phyloP scores from a whole-genome alignment of 23 tunicate species.

The Halocynthia aurantium region DNA sequence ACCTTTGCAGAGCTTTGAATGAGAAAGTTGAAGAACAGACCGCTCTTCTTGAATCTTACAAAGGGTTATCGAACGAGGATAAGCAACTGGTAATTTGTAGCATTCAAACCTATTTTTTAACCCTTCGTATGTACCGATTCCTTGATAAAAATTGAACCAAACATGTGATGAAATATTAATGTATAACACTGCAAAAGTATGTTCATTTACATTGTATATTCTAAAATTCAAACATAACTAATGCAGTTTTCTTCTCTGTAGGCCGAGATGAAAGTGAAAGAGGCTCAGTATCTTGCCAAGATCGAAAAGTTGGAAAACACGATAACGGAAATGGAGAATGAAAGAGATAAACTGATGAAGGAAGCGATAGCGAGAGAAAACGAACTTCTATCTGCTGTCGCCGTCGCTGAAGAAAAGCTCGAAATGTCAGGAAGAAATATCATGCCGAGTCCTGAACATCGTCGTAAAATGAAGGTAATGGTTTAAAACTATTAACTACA shows the following conservation, averaged over 20 bases:
- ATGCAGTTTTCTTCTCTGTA: background rate
- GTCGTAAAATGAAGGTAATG: slow-evolving; percentile 25
- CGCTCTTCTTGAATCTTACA: slow-evolving; percentile 67
- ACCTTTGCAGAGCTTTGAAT: slow-evolving; percentile 33
- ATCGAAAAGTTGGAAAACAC: slow-evolving; percentile 23
- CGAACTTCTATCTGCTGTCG: slow-evolving; percentile 28
- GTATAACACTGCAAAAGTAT: too few species aligned
- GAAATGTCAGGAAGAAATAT: slow-evolving; percentile 13
- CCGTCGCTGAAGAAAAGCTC: slow-evolving; percentile 8
- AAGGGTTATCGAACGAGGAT: slow-evolving; percentile 58
- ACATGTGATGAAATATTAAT: too few species aligned
- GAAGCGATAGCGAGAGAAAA: slow-evolving; percentile 28
- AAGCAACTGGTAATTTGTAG: too few species aligned
- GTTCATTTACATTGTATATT: too few species aligned
- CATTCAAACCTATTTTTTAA: too few species aligned
- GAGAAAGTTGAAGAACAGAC: slow-evolving; percentile 44
- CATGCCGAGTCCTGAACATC: slow-evolving; percentile 21
- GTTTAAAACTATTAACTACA: too few species aligned
- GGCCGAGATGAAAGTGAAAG: slow-evolving; percentile 12
- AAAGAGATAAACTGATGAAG: slow-evolving; percentile 13
- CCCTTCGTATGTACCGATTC: too few species aligned
- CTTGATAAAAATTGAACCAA: too few species aligned
- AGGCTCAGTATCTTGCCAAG: slow-evolving; percentile 4
- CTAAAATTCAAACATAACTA: too few species aligned
- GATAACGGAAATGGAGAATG: slow-evolving; percentile 34